Evolutionary conservation across 2,888 invertebrate genomes (phyloP).

Genomic region (Drosophila stalkeri): DNA sequence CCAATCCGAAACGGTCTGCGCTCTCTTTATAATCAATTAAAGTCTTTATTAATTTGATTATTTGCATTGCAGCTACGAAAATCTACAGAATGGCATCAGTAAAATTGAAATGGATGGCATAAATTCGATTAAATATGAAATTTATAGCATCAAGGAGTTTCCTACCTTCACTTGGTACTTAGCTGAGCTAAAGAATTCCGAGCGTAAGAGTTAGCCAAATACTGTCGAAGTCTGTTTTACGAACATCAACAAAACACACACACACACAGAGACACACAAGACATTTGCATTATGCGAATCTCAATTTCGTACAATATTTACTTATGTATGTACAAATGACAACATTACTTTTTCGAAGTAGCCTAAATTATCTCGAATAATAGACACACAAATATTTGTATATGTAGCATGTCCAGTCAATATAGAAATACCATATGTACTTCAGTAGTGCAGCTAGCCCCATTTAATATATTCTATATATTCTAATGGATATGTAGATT

Average conservation of each 20-base stretch:
- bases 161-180: conserved; percentile 93
- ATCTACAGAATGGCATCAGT: conserved; percentile 93
- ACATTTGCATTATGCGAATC: conserved; percentile 26
- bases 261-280: not conserved
- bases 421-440: conserved; percentile 61
- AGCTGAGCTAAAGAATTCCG: conserved; percentile 88
- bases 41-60: not conserved
- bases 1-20: conserved; percentile 94
- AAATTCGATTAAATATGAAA: conserved; percentile 92
- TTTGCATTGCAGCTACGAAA: conserved; percentile 90
- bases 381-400: conserved; percentile 72
- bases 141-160: conserved; percentile 88
- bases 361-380: conserved; percentile 54
- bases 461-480: conserved; percentile 59
- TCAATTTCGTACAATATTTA: conserved; percentile 53
- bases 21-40: conserved; percentile 1
- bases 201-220: conserved; percentile 79
- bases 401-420: conserved; percentile 71
- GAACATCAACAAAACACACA: conserved; percentile 11
- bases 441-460: conserved; percentile 66
- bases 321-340: conserved; percentile 76
- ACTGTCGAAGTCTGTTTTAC: conserved; percentile 12
- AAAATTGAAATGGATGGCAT: conserved; percentile 94
- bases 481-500: conserved; percentile 48
- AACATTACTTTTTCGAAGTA: conserved; percentile 73